These are phyloP conservation scores for Steatocranus sp. DNA, from an alignment of 2,797 vertebrate species.

Conservation along the genomic window DNA sequence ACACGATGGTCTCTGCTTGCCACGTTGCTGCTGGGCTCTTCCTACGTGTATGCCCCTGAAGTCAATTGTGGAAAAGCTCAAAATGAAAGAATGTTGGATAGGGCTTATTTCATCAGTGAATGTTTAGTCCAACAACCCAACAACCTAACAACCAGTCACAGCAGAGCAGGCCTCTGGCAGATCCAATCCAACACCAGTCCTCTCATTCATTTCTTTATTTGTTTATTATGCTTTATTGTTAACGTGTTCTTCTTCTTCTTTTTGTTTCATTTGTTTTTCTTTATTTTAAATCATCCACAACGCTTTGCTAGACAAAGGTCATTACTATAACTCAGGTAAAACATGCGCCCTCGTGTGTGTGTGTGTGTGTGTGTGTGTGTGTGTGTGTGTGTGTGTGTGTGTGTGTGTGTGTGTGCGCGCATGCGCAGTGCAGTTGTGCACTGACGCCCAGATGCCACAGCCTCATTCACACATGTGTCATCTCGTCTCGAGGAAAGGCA, in stretches of 20 bases:
- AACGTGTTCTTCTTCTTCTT: not conserved
- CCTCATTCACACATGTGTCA: conserved; percentile 51
- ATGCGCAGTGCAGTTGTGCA: not conserved
- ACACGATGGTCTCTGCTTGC: not conserved
- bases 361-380: not conserved
- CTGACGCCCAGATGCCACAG: conserved; percentile 36
- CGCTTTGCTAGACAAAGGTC: conserved; percentile 70
- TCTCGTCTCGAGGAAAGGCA: conserved; percentile 25
- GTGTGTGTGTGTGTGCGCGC: not conserved
- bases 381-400: not conserved
- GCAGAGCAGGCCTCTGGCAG: not conserved
- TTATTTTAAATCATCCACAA: conserved; percentile 45
- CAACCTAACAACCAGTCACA: not conserved
- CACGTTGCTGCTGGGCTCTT: not conserved
- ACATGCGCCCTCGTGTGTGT: not conserved
- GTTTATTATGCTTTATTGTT: not conserved
- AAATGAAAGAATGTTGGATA: not conserved
- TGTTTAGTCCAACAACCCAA: not conserved
- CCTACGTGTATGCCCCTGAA: not conserved
- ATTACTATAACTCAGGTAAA: conserved; percentile 85
- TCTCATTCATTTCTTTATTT: not conserved
- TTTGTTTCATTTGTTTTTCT: not conserved
- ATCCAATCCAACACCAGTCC: not conserved
- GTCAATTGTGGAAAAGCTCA: not conserved
- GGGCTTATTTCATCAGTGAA: not conserved